Percentiles rank a stretch among this genome's conserved stretches.
These are phyloP conservation scores for Ecdyonurus torrentis DNA, from an alignment of 2,888 invertebrate genomes.

Conservation along the genomic window DNA sequence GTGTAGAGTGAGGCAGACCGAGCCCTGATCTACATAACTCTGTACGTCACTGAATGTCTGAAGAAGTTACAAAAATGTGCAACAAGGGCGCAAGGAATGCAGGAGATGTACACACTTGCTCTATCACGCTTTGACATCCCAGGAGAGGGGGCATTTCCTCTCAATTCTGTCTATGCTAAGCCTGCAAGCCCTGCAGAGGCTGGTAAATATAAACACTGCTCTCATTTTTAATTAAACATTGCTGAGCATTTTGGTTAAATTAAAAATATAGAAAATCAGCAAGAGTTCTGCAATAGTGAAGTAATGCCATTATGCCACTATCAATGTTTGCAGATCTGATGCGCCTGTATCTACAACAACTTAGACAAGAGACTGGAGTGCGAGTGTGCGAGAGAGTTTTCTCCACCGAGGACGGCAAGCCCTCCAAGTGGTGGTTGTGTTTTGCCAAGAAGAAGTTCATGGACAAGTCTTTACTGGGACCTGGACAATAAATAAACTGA, in stretches of 20 bases:
- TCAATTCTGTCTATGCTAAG: slow-evolving; percentile 88
- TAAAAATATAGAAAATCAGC: not conserved
- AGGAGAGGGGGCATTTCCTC: slow-evolving; percentile 84
- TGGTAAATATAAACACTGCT: no score
- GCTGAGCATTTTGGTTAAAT: not conserved
- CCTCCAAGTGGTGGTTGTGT: slow-evolving; percentile 99
- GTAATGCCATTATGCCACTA: not conserved
- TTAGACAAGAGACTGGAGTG: slow-evolving; percentile 86
- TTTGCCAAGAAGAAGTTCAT: slow-evolving; percentile 99
- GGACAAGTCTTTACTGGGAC: slow-evolving; percentile 91
- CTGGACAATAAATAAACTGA: slow-evolving; percentile 51
- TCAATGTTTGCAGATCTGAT: slow-evolving; percentile 50
- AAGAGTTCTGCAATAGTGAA: not conserved
- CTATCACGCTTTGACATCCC: slow-evolving; percentile 92
- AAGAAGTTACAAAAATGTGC: slow-evolving; percentile 86
- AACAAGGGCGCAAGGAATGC: slow-evolving; percentile 72
- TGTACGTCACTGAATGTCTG: slow-evolving; percentile 95
- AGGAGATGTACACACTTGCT: slow-evolving; percentile 93
- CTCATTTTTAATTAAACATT: no score
- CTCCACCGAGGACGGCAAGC: slow-evolving; percentile 76
- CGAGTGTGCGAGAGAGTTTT: slow-evolving; percentile 88
- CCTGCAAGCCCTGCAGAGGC: slow-evolving; percentile 62
- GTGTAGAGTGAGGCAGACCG: slow-evolving; percentile 88
- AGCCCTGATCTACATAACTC: slow-evolving; percentile 88
- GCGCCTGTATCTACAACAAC: slow-evolving; percentile 83